A percentile compares a stretch with the other conserved stretches of the same genome.
Evolutionary conservation across 2,888 invertebrate species (phyloP).

Genomic region (Leucania comma): DNA sequence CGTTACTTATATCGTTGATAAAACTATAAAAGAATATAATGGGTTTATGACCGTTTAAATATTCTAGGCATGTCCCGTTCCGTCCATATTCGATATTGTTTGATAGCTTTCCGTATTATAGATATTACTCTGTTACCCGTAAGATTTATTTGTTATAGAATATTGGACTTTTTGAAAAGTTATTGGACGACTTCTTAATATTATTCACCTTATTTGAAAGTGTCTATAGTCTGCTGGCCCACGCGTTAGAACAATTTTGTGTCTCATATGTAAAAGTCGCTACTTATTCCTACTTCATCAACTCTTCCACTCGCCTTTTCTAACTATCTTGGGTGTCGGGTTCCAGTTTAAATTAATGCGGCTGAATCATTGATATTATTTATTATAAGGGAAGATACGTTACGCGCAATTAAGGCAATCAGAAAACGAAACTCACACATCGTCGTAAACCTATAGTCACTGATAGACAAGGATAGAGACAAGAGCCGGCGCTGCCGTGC

Average conservation of each 20-base stretch:
- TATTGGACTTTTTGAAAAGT: slow-evolving; percentile 39
- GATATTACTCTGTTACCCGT: slow-evolving; percentile 43
- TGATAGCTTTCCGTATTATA: slow-evolving; percentile 30
- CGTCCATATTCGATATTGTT: slow-evolving; percentile 19
- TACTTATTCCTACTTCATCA: background rate
- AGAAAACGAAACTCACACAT: no score
- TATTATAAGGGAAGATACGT: no score
- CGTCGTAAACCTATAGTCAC: no score
- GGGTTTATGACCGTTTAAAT: slow-evolving; percentile 42
- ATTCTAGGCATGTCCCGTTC: slow-evolving; percentile 33
- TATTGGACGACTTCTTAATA: slow-evolving; percentile 55
- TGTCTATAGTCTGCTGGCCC: slow-evolving; percentile 50
- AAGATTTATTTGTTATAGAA: slow-evolving; percentile 49
- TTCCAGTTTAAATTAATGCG: no score
- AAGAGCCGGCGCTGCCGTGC: no score
- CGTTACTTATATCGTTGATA: background rate
- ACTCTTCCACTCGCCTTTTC: background rate
- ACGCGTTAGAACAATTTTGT: slow-evolving; percentile 50
- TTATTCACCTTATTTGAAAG: slow-evolving; percentile 51
- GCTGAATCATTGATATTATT: no score
- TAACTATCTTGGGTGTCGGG: background rate
- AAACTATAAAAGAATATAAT: slow-evolving; percentile 35
- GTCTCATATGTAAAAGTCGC: slow-evolving; percentile 30
- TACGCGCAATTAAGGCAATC: no score
- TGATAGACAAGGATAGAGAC: no score